Evolutionary conservation across 1,140 invertebrate genomes (phyloP).

Genomic region (Pseudomyrmex cubaensis): DNA sequence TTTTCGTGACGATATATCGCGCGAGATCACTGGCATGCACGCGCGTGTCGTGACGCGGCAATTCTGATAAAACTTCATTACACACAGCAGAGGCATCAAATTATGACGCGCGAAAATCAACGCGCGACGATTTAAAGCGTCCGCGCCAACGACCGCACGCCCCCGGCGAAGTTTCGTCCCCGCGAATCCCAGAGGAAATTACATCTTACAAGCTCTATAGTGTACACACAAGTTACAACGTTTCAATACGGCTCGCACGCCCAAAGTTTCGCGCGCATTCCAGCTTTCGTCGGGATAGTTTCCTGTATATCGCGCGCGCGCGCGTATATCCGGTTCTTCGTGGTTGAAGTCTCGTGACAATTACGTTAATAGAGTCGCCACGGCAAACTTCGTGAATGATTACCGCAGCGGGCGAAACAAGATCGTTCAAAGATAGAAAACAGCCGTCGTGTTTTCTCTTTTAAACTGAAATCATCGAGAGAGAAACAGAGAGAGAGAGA

Average conservation of each 20-base stretch:
- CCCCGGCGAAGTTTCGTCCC: slow-evolving; percentile 10
- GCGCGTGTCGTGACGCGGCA: slow-evolving; percentile 16
- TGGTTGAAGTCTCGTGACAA: slow-evolving; percentile 55
- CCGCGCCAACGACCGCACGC: not conserved
- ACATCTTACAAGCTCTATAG: slow-evolving; percentile 48
- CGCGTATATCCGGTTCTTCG: slow-evolving; percentile 33
- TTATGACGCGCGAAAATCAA: slow-evolving; percentile 46
- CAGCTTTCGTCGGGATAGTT: slow-evolving; percentile 41
- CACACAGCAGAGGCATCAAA: slow-evolving; percentile 10
- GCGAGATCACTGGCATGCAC: slow-evolving; percentile 31
- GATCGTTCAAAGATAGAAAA: slow-evolving; percentile 3
- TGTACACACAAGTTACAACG: slow-evolving; percentile 53
- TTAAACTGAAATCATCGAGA: slow-evolving; percentile 22
- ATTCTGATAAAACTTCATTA: slow-evolving; percentile 45
- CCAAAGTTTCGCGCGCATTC: slow-evolving; percentile 52
- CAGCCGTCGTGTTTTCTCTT: slow-evolving; percentile 7
- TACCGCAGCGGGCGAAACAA: slow-evolving; percentile 33
- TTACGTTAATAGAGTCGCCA: slow-evolving; percentile 51
- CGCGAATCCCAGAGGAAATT: slow-evolving; percentile 56
- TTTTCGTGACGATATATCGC: slow-evolving; percentile 44
- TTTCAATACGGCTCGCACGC: slow-evolving; percentile 54
- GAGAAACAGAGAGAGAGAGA: too few species aligned
- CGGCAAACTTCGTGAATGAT: slow-evolving; percentile 35
- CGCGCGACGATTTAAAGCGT: slow-evolving; percentile 40
- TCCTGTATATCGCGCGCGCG: slow-evolving; percentile 8